Conservation (phyloP, 2,888 invertebrate species). For the Eudemis profundana region DNA sequence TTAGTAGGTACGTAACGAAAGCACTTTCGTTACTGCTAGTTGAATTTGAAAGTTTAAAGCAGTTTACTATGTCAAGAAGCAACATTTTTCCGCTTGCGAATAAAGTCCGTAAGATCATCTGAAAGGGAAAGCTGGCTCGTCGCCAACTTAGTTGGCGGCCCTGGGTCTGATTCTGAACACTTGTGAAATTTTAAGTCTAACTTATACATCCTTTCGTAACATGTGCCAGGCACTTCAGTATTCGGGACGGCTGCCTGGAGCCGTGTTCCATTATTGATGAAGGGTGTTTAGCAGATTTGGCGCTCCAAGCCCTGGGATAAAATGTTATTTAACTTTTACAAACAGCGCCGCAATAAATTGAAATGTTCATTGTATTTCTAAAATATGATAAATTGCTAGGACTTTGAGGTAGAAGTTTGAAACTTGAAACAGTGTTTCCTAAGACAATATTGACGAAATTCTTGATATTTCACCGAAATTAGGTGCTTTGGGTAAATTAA, state of each 20-base stretch:
- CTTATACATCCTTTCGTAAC: conserved; percentile 46
- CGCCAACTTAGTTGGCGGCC: conserved; percentile 20
- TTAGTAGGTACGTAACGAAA: too few species aligned
- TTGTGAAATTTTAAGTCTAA: conserved; percentile 41
- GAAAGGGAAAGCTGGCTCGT: conserved; percentile 39
- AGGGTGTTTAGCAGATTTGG: conserved; percentile 45
- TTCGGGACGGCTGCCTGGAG: conserved; percentile 48
- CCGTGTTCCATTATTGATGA: conserved; percentile 48
- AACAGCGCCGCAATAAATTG: conserved; percentile 41
- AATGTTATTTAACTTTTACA: conserved; percentile 44
- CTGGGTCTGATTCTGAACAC: conserved; percentile 22
- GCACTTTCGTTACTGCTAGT: not conserved
- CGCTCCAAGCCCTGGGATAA: conserved; percentile 40
- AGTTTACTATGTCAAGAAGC: not conserved
- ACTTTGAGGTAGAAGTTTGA: conserved; percentile 54
- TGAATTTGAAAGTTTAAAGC: conserved; percentile 10
- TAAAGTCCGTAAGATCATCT: conserved; percentile 24
- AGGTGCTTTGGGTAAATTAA: not conserved
- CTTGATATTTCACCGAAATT: conserved; percentile 28
- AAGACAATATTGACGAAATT: conserved; percentile 43
- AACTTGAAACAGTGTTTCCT: conserved; percentile 48
- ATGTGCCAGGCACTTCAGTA: conserved; percentile 53
- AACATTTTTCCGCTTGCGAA: conserved; percentile 27
- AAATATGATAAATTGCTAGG: conserved; percentile 57
- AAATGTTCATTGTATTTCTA: conserved; percentile 56